A percentile compares a stretch with the other conserved stretches of the same genome.
phyloP scores from a whole-genome alignment of 2,888 invertebrate genomes.

The Drosophila nigritarsus region DNA sequence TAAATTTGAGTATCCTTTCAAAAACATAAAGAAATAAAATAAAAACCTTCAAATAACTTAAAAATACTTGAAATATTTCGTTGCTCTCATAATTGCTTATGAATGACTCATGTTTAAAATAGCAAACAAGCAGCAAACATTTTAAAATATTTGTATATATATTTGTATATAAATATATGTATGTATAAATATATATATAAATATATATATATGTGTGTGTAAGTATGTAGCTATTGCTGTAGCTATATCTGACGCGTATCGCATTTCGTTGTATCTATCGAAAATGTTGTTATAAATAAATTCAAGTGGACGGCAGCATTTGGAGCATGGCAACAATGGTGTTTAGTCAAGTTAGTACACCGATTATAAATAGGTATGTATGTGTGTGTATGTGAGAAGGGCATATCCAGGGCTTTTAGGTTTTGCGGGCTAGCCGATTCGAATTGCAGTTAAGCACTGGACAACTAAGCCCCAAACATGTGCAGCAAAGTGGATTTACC shows the following conservation, averaged over 20 bases:
- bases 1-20: constrained; percentile 2
- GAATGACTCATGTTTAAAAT: constrained; percentile 65
- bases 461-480: constrained; percentile 66
- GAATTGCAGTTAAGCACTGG: constrained; percentile 66
- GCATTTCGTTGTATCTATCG: constrained; percentile 62
- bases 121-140: constrained; percentile 64
- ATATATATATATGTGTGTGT: constrained; percentile 14
- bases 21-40: background rate
- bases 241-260: constrained; percentile 51
- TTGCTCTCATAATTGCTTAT: constrained; percentile 29
- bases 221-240: constrained; percentile 18
- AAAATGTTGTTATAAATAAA: constrained; percentile 69
- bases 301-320: constrained; percentile 53
- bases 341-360: constrained; percentile 41
- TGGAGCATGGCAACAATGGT: constrained; percentile 46
- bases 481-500: constrained; percentile 80
- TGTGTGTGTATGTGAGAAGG: background rate
- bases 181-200: background rate
- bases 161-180: background rate
- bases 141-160: constrained; percentile 50
- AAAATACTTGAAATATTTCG: constrained; percentile 43
- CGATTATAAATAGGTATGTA: constrained; percentile 30
- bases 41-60: background rate
- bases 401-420: constrained; percentile 32
- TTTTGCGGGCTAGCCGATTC: constrained; percentile 42